phyloP scores from a whole-genome alignment of 2,888 invertebrate genomes.

The Pseudococcus jackbeardsleyi region DNA sequence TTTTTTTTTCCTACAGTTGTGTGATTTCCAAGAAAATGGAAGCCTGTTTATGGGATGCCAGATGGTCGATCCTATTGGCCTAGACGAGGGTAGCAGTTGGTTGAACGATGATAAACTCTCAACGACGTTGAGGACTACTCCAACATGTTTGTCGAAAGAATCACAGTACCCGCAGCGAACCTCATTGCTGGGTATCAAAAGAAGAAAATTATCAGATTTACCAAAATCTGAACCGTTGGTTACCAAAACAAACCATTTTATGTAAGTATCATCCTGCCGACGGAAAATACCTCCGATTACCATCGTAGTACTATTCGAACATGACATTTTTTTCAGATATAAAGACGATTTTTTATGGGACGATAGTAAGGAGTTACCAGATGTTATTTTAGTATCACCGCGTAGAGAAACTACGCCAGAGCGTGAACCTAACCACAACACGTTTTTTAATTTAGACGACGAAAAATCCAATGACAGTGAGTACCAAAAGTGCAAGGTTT shows the following conservation, averaged over 20 bases:
- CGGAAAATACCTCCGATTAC: not conserved
- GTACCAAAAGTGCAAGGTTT: not conserved
- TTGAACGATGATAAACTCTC: not conserved
- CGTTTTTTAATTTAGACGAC: not conserved
- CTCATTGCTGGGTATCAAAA: not conserved
- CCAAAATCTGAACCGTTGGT: not conserved
- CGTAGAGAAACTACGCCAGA: not conserved
- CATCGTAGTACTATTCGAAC: not conserved
- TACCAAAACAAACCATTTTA: slow-evolving; percentile 16
- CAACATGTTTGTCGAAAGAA: not conserved
- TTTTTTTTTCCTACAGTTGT: not conserved
- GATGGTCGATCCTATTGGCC: too few species aligned
- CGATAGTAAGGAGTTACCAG: slow-evolving; percentile 6
- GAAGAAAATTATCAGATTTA: not conserved
- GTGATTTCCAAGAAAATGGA: too few species aligned
- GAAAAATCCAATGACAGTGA: not conserved
- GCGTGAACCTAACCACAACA: not conserved
- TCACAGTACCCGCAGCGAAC: not conserved
- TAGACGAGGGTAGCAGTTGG: not conserved
- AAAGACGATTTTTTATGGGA: slow-evolving; percentile 11
- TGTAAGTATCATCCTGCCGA: not conserved
- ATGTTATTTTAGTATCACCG: not conserved
- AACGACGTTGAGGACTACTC: not conserved
- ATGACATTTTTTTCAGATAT: not conserved
- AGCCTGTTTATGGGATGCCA: too few species aligned